These are phyloP conservation scores for Chrysocyon brachyurus DNA, from an alignment of 2,797 vertebrate species.

Conservation along the genomic window DNA sequence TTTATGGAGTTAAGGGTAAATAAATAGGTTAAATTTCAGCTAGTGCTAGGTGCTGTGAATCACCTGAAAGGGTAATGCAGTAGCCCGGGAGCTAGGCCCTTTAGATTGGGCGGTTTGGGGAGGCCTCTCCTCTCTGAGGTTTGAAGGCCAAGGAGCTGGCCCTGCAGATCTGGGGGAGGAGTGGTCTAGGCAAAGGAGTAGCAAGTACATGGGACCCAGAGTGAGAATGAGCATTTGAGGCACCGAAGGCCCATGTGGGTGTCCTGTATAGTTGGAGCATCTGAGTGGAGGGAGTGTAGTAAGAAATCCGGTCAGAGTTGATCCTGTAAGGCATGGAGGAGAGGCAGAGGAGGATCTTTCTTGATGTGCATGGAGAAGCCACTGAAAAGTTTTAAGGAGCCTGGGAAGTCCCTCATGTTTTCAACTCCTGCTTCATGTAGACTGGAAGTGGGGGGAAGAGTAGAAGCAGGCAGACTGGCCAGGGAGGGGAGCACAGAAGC, in stretches of 20 bases:
- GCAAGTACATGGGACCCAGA: background rate
- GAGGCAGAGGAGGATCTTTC: background rate
- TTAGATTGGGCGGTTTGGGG: background rate
- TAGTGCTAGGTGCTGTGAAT: background rate
- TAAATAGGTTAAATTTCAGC: background rate
- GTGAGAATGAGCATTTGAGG: background rate
- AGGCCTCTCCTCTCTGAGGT: background rate
- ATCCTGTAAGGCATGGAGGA: background rate
- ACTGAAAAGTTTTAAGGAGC: constrained; percentile 25
- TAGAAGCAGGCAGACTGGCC: background rate
- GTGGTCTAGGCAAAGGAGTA: background rate
- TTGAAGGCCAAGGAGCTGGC: background rate
- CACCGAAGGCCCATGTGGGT: background rate
- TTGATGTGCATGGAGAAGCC: background rate
- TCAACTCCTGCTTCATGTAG: background rate
- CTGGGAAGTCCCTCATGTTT: background rate
- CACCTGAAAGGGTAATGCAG: background rate
- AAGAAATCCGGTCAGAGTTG: background rate
- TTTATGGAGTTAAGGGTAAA: background rate
- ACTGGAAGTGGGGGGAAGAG: background rate
- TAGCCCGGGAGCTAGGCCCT: background rate
- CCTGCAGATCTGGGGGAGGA: background rate
- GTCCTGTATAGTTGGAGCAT: background rate
- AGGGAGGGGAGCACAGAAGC: background rate
- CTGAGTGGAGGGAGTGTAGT: background rate